phyloP scores from a whole-genome alignment of 92 coral and sea anemone genomes.

The Nematostella vectensis region DNA sequence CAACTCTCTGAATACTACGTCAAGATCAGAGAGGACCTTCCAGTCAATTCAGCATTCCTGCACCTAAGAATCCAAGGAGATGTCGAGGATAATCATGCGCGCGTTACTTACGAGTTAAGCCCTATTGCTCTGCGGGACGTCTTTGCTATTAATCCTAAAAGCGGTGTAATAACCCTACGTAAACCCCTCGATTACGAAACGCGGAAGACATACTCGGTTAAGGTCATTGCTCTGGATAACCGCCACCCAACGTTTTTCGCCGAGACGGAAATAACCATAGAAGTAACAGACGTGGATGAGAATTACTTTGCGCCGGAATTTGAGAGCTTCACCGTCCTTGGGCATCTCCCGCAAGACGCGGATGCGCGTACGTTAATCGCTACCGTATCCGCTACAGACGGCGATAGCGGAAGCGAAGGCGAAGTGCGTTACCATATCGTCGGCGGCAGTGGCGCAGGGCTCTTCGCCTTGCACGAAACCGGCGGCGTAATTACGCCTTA shows the following conservation, averaged over 20 bases:
- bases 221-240: conserved; percentile 30
- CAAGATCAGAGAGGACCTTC: conserved; percentile 86
- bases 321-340: conserved; percentile 24
- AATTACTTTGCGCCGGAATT: conserved; percentile 72
- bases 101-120: conserved; percentile 29
- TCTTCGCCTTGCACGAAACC: conserved; percentile 46
- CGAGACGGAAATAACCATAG: conserved; percentile 48
- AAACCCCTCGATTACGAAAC: conserved; percentile 53
- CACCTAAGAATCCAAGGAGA: conserved; percentile 43
- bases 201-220: conserved; percentile 28
- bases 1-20: conserved; percentile 55
- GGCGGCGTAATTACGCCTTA: conserved; percentile 49
- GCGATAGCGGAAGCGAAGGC: conserved; percentile 52
- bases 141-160: conserved; percentile 70
- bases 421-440: conserved; percentile 39
- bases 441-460: conserved; percentile 78
- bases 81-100: conserved; percentile 19
- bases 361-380: conserved; percentile 21
- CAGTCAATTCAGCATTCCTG: conserved; percentile 63
- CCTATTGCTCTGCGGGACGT: conserved; percentile 31
- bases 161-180: conserved; percentile 66
- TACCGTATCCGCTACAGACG: conserved; percentile 57
- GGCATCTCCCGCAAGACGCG: conserved; percentile 33
- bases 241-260: conserved; percentile 14
- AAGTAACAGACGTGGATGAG: conserved; percentile 63